These are phyloP conservation scores for Azorinus chamasolen DNA, from an alignment of 2,888 invertebrate genomes.

Conservation along the genomic window DNA sequence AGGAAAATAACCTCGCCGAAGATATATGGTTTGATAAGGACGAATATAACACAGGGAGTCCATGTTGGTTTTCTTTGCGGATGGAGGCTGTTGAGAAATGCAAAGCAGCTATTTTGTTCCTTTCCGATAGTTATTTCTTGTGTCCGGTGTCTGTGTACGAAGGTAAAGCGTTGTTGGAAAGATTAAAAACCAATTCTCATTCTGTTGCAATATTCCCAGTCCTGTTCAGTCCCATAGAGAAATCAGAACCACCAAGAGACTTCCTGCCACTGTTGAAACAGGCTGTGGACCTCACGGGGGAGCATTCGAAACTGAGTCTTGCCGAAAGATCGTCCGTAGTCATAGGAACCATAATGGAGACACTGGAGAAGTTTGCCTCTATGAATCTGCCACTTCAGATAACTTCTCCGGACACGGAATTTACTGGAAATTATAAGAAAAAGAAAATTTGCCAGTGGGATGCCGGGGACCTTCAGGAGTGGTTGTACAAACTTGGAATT, in stretches of 20 bases:
- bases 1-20: conserved; percentile 84
- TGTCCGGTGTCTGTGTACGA: conserved; percentile 85
- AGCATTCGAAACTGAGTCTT: conserved; percentile 74
- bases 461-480: conserved; percentile 84
- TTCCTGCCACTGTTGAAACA: conserved; percentile 70
- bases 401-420: conserved; percentile 77
- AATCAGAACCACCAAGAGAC: conserved; percentile 77
- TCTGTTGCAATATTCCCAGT: conserved; percentile 81
- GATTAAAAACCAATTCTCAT: conserved; percentile 71
- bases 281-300: conserved; percentile 77
- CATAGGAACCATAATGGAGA: conserved; percentile 82
- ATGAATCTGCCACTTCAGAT: conserved; percentile 77
- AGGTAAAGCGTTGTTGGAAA: conserved; percentile 82
- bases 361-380: conserved; percentile 81
- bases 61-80: conserved; percentile 85
- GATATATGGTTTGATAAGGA: conserved; percentile 86
- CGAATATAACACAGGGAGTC: conserved; percentile 83
- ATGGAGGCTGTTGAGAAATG: conserved; percentile 85
- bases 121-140: conserved; percentile 83
- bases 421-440: conserved; percentile 82
- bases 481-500: conserved; percentile 84
- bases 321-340: conserved; percentile 85
- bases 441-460: conserved; percentile 85
- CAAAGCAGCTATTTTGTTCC: conserved; percentile 81
- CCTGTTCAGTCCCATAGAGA: conserved; percentile 74